Conservation (phyloP, 2,113 vertebrate species). For the Gavialis gangeticus region DNA sequence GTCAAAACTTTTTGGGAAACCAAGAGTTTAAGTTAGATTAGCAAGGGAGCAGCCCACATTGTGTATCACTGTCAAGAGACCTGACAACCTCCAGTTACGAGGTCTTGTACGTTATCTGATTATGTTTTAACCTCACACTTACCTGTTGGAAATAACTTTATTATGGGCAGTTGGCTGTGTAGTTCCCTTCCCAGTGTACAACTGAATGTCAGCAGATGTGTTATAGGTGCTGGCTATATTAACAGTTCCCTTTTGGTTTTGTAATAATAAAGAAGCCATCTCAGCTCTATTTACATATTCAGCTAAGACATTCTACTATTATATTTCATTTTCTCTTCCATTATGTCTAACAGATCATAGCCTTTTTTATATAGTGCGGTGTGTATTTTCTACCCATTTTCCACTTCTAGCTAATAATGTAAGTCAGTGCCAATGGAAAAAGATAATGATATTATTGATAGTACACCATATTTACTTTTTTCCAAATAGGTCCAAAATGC, state of each 20-base stretch:
- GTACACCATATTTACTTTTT: not conserved
- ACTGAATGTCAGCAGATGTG: not conserved
- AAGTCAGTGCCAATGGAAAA: not conserved
- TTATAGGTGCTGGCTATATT: not conserved
- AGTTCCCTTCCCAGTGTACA: not conserved
- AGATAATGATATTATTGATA: not conserved
- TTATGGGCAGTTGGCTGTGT: not conserved
- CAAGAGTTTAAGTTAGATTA: not conserved
- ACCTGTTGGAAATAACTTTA: not conserved
- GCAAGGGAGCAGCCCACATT: not conserved
- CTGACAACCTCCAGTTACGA: not conserved
- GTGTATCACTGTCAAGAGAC: not conserved
- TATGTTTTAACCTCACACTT: not conserved
- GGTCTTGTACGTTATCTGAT: not conserved
- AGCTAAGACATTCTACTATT: not conserved
- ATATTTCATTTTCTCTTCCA: not conserved
- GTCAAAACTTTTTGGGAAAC: not conserved
- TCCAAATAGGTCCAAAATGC: constrained; percentile 85
- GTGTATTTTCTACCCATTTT: not conserved
- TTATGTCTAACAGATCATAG: not conserved
- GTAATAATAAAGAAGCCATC: not conserved
- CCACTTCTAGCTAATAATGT: not conserved
- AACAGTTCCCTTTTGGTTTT: not conserved
- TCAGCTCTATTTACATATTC: not conserved
- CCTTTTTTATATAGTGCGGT: not conserved